Base-by-base conservation (phyloP, 2,888 invertebrate species). In the Allophyes oxyacanthae region DNA sequence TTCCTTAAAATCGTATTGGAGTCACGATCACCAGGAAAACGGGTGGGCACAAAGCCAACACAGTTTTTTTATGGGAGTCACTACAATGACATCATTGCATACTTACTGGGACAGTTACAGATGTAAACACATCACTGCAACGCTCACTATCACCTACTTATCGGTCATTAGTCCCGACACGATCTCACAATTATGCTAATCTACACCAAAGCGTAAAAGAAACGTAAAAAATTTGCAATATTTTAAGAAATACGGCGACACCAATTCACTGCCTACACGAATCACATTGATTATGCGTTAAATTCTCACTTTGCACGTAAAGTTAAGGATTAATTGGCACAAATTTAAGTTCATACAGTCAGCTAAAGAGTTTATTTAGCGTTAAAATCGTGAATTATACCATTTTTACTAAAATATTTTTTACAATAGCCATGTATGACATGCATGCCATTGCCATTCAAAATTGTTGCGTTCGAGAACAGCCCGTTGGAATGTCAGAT, bases 1-100 rank as follows among this genome's bases (percentile, higher is more conserved):
- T 84, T 86, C 81, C 80, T 75, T 80, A 82, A 88, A 91, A 84
- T 81, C 70, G 78, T 85, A 82, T 87, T 83, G 77, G 72, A 87
- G 85, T 88, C 84, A 83, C 86, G 85, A 86, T 84, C 86, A 86
- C 82, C 82, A 89, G 89, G 90, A 89, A 92, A 92, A 91, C 82
- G 88, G 91, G 88, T 93, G 93, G 94, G 94, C 94, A 94, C 90
- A 89, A 88, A 92, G 93, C 93, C 94, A 94, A 92, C 85, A 86
- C 83, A 85, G 86, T 91, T 92, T 92, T 32, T 92, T 90, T 92
- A 89, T 87, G 86, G 87, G 85, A 88, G 85, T 83, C 85, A 79
- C 81, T 84, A 86, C 86, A 90, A 92, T 94, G 94, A 94, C 93
- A 93, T 93, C 93, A 93, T 94, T 79, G 64, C 80, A 77, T 77